phyloP scores from a whole-genome alignment of 2,797 vertebrate genomes.

The Menidia menidia region DNA sequence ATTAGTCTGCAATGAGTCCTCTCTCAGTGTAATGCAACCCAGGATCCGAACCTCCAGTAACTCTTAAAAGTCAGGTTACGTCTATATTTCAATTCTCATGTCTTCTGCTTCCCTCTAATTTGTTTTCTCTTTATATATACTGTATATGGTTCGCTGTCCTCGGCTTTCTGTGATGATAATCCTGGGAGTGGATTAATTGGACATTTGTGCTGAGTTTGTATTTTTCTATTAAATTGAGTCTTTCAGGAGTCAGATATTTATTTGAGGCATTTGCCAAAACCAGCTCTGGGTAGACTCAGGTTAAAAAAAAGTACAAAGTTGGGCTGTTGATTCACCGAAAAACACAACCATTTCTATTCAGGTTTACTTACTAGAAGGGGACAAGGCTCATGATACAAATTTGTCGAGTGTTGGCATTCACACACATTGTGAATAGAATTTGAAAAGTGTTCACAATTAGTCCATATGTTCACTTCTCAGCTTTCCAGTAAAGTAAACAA shows the following conservation, averaged over 20 bases:
- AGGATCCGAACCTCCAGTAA: conserved; percentile 63
- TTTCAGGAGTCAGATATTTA: conserved; percentile 71
- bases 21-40: conserved; percentile 62
- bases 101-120: conserved; percentile 42
- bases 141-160: conserved; percentile 30
- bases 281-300: conserved; percentile 67
- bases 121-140: conserved; percentile 11
- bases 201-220: conserved; percentile 49
- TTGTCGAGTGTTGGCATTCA: conserved; percentile 16
- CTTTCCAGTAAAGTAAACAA: conserved; percentile 55
- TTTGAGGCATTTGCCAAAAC: conserved; percentile 72
- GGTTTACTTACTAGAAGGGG: conserved; percentile 17
- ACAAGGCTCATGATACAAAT: conserved; percentile 32
- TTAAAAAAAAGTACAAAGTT: conserved; percentile 46
- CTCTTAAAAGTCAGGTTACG: conserved; percentile 57
- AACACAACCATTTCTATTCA: conserved; percentile 36
- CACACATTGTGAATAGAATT: not conserved
- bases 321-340: conserved; percentile 36
- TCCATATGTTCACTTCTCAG: conserved; percentile 25
- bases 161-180: conserved; percentile 49
- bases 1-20: conserved; percentile 64
- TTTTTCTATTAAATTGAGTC: conserved; percentile 64
- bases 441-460: conserved; percentile 15
- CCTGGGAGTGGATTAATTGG: conserved; percentile 52
- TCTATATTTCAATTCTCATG: conserved; percentile 57